A percentile compares a stretch with the other conserved stretches of the same genome.
phyloP scores from a whole-genome alignment of 2,113 vertebrate genomes.

The Uropsilus gracilis region DNA sequence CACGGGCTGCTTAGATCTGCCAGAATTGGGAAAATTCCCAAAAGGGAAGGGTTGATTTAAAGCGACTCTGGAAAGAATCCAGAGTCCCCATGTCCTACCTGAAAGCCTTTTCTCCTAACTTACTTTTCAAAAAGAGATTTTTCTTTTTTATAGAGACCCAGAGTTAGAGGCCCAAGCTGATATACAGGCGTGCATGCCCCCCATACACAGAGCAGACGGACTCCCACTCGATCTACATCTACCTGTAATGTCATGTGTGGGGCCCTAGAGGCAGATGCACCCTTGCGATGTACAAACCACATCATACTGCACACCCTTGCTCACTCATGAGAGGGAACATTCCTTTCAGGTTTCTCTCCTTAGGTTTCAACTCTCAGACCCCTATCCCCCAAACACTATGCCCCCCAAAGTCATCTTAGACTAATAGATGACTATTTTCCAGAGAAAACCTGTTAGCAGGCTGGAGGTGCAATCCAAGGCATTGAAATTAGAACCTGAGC shows the following conservation, averaged over 20 bases:
- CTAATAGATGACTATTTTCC: background rate
- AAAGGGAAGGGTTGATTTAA: background rate
- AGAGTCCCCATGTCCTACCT: background rate
- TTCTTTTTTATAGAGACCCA: background rate
- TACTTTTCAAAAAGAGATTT: background rate
- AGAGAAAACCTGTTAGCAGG: slow-evolving; percentile 3
- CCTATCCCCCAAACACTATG: background rate
- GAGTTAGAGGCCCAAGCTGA: background rate
- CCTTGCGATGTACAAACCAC: rapidly evolving
- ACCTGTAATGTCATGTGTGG: background rate
- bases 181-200: background rate
- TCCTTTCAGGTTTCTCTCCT: background rate
- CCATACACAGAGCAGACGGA: background rate
- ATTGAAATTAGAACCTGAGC: background rate
- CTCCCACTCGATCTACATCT: background rate
- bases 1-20: background rate
- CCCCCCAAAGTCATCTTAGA: background rate
- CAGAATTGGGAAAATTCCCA: background rate
- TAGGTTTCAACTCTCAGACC: background rate
- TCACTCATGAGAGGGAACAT: background rate
- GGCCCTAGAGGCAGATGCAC: background rate
- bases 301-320: background rate
- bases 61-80: background rate
- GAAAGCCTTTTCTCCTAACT: background rate
- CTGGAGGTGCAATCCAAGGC: background rate